Percentiles rank a stretch among this genome's conserved stretches.
These are phyloP conservation scores for Urophycis tenuis DNA, from an alignment of 2,797 vertebrate genomes.

Conservation along the genomic window DNA sequence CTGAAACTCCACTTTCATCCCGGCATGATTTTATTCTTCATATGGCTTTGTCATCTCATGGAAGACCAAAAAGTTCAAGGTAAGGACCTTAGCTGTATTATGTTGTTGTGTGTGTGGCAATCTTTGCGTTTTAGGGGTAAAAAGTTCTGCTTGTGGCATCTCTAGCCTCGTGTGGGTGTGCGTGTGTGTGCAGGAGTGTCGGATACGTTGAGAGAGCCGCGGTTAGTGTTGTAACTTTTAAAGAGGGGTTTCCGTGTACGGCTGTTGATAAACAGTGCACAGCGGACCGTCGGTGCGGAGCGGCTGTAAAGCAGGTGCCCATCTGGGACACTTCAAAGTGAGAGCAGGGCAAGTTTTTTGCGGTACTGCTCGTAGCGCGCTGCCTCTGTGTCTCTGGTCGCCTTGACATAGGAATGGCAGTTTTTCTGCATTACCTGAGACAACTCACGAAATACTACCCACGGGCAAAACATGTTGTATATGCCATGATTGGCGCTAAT, in stretches of 20 bases:
- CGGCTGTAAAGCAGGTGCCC: constrained; percentile 61
- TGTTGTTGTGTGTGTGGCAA: constrained; percentile 8
- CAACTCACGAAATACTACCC: not conserved
- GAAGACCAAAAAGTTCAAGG: constrained; percentile 94
- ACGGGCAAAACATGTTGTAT: not conserved
- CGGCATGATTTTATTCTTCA: constrained; percentile 83
- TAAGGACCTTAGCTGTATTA: constrained; percentile 66
- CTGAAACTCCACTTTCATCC: constrained; percentile 80
- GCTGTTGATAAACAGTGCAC: constrained; percentile 6
- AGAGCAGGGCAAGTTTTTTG: constrained; percentile 12
- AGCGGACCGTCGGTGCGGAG: constrained; percentile 41
- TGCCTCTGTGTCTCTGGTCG: not conserved
- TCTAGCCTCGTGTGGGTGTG: not conserved
- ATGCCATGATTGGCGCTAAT: not conserved
- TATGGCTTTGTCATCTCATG: constrained; percentile 88
- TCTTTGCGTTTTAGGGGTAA: not conserved
- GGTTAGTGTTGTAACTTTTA: constrained; percentile 46
- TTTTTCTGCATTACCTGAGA: not conserved
- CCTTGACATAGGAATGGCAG: too few relatives aligned
- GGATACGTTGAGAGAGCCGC: not conserved
- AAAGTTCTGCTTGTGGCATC: not conserved
- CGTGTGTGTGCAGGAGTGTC: not conserved
- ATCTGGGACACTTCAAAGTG: constrained; percentile 51
- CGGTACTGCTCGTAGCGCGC: not conserved
- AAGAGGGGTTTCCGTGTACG: constrained; percentile 24